phyloP scores from a whole-genome alignment of 2,888 invertebrate genomes.

The Acronicta alni region DNA sequence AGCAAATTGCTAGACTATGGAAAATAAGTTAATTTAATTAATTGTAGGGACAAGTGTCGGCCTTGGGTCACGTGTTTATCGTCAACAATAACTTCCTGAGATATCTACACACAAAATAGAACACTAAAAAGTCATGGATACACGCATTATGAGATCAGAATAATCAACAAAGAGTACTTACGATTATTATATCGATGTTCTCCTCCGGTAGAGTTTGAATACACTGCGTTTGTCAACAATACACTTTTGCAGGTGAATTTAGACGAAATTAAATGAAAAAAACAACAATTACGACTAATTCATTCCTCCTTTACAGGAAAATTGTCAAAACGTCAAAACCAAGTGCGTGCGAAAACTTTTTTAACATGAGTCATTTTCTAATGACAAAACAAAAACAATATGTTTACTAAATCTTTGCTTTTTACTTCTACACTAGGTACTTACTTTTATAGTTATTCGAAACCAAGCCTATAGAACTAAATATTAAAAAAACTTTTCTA shows the following conservation, averaged over 20 bases:
- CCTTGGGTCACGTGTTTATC: constrained; percentile 78
- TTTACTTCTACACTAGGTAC: too few relatives aligned
- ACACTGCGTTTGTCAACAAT: constrained; percentile 40
- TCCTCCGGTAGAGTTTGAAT: constrained; percentile 24
- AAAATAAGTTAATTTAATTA: constrained; percentile 60
- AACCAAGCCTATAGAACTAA: too few relatives aligned
- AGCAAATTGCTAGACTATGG: constrained; percentile 15
- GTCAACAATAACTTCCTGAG: constrained; percentile 72
- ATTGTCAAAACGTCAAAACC: constrained; percentile 51
- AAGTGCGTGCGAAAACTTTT: constrained; percentile 26
- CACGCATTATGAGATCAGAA: constrained; percentile 20
- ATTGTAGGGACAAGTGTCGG: constrained; percentile 57
- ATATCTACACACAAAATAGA: constrained; percentile 62
- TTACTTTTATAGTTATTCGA: too few relatives aligned
- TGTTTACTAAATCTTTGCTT: too few relatives aligned
- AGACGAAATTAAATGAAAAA: constrained; percentile 57
- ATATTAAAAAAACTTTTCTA: too few relatives aligned
- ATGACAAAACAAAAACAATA: too few relatives aligned
- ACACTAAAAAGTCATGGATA: constrained; percentile 50
- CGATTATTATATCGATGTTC: constrained; percentile 31
- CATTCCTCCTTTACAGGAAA: constrained; percentile 60
- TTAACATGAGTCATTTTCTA: too few relatives aligned
- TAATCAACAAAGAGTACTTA: constrained; percentile 45
- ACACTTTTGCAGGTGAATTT: constrained; percentile 60
- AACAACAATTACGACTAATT: constrained; percentile 77